These are phyloP conservation scores for Calameuta idolon DNA, from an alignment of 2,888 invertebrate species.

Conservation along the genomic window DNA sequence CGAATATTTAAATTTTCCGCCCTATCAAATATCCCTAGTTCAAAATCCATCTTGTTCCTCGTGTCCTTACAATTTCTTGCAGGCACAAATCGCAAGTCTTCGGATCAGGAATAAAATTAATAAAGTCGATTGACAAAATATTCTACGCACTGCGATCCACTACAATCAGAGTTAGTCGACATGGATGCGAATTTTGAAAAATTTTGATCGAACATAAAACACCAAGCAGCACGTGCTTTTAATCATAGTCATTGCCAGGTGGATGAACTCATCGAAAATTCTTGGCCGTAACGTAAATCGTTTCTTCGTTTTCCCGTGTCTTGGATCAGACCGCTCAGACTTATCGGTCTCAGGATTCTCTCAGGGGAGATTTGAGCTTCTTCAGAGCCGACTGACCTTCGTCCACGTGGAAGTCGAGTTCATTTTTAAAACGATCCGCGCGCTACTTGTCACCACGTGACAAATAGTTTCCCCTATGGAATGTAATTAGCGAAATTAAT, in stretches of 20 bases:
- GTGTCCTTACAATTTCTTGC: not conserved
- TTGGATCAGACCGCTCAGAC: not conserved
- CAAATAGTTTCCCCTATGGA: not conserved
- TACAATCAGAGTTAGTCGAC: not conserved
- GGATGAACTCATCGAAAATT: conserved; percentile 19
- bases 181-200: not conserved
- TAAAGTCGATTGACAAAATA: not conserved
- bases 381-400: not conserved
- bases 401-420: not conserved
- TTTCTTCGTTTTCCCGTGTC: not conserved
- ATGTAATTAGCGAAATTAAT: not conserved
- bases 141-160: not conserved
- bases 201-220: not conserved
- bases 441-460: not conserved
- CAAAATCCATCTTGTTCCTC: not conserved
- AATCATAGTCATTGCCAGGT: conserved; percentile 19
- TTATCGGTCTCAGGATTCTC: not conserved
- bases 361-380: not conserved
- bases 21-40: not conserved
- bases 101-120: not conserved
- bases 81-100: no score
- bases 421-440: not conserved
- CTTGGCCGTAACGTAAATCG: conserved; percentile 19
- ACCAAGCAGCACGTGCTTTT: not conserved
- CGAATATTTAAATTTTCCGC: not conserved